Base-by-base conservation (phyloP, 2,113 vertebrate genomes). In the Antechinus stuartii region DNA sequence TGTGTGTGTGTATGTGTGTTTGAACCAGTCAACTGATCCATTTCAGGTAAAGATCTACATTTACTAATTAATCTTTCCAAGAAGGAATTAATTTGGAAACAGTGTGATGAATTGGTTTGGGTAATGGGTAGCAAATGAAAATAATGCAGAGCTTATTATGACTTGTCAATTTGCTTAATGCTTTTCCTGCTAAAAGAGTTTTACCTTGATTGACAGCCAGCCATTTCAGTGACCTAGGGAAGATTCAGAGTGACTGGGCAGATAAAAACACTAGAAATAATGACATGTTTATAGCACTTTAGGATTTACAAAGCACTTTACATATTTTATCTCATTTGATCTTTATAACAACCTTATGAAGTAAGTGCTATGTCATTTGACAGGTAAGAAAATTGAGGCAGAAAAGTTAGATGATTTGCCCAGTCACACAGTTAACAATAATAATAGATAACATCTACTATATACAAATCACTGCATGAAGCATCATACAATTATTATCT, bases 61-160 rank as follows among this genome's bases (percentile, higher is more conserved):
- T 84, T 84, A 42, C 68, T 84, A 84, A 84, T 84, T 84, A 84
- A 84, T 84, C 68, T 84, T 84, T 84, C 56, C 68, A 42, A 84
- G 68, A 84, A 42, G 19, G n/a, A 84, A 42, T 84, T 84, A 84
- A 42, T 84, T 84, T 42, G 35, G 68, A 6, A 84, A 84, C 68
- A 8, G 68, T 42, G 68, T 42, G n/a, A 84, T 84, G 68, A 84
- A 84, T 84, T 42, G 68, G 16, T 42, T 84, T 42, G n/a, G n/a
- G 68, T 84, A 84, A 84, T 23, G 35, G 68, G 68, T 8, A 42
- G 68, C 68, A 84, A 84, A 84, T 22, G 35, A 84, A 84, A 84
- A 84, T n/a, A 84, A 84, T 84, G n/a, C 68, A 42, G 68, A 84
- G 19, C 16, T 19, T 76, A 84, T 84, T 84, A 84, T 2, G 3